phyloP scores from a whole-genome alignment of 1,140 invertebrate species.

The Lepeophtheirus salmonis region DNA sequence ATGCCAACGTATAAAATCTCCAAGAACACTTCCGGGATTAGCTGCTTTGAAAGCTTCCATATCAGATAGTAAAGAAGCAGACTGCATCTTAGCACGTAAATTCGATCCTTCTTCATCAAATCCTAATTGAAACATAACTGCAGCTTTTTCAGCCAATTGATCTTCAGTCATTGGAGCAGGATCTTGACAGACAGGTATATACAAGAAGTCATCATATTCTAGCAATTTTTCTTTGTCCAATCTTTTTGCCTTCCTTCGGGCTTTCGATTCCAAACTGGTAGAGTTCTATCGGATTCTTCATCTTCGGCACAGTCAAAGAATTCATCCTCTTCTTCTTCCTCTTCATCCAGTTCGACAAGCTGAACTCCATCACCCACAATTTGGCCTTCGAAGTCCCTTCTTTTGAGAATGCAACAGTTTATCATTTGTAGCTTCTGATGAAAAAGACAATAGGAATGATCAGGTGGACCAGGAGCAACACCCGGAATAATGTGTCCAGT shows the following conservation, averaged over 20 bases:
- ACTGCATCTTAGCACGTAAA: constrained; percentile 76
- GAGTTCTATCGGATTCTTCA: constrained; percentile 20
- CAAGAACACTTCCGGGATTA: constrained; percentile 68
- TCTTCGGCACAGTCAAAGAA: constrained; percentile 25
- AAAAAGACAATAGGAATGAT: constrained; percentile 66
- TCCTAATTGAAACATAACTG: constrained; percentile 50
- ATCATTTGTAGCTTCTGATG: constrained; percentile 92
- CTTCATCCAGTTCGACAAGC: constrained; percentile 34
- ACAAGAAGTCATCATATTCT: constrained; percentile 48
- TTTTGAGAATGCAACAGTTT: constrained; percentile 72
- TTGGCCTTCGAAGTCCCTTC: constrained; percentile 21
- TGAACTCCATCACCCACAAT: constrained; percentile 11
- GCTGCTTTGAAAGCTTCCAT: constrained; percentile 99
- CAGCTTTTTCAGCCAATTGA: constrained; percentile 76
- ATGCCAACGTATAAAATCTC: constrained; percentile 95
- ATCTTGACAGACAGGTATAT: constrained; percentile 56
- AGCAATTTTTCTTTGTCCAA: constrained; percentile 45
- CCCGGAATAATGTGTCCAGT: constrained; percentile 54
- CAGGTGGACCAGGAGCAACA: constrained; percentile 42
- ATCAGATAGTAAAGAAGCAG: constrained; percentile 78
- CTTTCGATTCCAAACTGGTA: constrained; percentile 14
- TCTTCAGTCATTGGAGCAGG: constrained; percentile 92
- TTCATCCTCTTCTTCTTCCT: constrained; percentile 28
- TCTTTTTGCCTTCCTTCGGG: constrained; percentile 50
- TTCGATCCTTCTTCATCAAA: constrained; percentile 59